Evolutionary conservation across 2,797 vertebrate species (phyloP).

Genomic region (Mormyrus proboscirostris): DNA sequence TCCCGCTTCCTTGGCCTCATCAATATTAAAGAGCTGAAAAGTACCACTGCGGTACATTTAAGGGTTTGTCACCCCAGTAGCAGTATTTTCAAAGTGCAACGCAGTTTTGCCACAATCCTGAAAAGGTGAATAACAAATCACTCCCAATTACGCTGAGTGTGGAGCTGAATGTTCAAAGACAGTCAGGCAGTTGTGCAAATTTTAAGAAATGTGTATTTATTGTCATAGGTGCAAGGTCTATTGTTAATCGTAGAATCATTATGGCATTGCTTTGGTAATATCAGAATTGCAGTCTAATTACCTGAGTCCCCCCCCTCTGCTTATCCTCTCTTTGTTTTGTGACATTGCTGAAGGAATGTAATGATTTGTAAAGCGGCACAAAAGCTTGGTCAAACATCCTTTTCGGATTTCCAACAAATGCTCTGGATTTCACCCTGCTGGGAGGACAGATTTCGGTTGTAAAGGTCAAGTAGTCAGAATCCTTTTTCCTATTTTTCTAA

Average conservation of each 20-base stretch:
- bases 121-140: not conserved
- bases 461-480: constrained; percentile 16
- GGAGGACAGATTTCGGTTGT: constrained; percentile 4
- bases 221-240: not conserved
- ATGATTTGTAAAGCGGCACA: not conserved
- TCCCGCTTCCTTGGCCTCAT: constrained; percentile 42
- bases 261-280: not conserved
- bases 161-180: not conserved
- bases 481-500: not conserved
- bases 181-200: not conserved
- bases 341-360: not conserved
- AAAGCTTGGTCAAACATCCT: not conserved
- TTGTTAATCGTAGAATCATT: not conserved
- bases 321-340: not conserved
- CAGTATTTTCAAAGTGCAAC: constrained; percentile 9
- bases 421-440: not conserved
- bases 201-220: not conserved
- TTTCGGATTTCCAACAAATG: not conserved
- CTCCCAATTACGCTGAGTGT: not conserved
- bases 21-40: constrained; percentile 57
- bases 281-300: not conserved
- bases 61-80: constrained; percentile 33
- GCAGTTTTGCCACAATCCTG: not conserved
- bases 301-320: no score
- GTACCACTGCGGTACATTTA: constrained; percentile 58